A percentile compares a stretch with the other conserved stretches of the same genome.
Evolutionary conservation across 2,797 vertebrate species (phyloP).

Genomic region (Melanogrammus aeglefinus): DNA sequence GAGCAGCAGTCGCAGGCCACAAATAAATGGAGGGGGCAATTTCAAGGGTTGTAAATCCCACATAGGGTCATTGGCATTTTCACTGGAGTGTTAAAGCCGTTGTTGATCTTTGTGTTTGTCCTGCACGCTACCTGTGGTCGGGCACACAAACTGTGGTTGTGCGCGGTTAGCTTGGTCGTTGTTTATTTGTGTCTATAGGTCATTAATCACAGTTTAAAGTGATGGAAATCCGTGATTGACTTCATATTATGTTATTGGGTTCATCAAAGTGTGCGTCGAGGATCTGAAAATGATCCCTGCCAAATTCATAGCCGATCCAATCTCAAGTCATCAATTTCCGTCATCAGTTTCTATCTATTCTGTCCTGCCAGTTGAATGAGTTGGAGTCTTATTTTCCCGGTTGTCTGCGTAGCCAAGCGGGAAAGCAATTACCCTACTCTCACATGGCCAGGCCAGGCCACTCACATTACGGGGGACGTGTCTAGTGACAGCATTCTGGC

Average conservation of each 20-base stretch:
- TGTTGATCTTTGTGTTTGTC: conserved; percentile 61
- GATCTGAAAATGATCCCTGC: too few species aligned
- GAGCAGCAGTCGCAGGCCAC: conserved; percentile 54
- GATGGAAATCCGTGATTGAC: not conserved
- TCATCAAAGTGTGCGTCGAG: not conserved
- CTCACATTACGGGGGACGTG: too few species aligned
- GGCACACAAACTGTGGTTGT: conserved; percentile 11
- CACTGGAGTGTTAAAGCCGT: conserved; percentile 68
- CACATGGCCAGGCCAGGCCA: too few species aligned
- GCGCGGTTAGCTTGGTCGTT: too few species aligned
- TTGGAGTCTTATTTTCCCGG: too few species aligned
- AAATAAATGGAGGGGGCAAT: conserved; percentile 66
- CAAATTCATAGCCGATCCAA: not conserved
- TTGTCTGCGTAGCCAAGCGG: too few species aligned
- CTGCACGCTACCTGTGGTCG: conserved; percentile 64
- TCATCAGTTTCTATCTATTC: too few species aligned
- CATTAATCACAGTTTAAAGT: not conserved
- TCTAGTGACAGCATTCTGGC: too few species aligned
- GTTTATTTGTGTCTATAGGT: not conserved
- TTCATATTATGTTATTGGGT: not conserved
- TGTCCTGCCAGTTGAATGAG: too few species aligned
- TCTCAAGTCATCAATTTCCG: too few species aligned
- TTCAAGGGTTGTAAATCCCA: conserved; percentile 62
- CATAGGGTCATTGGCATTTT: conserved; percentile 58
- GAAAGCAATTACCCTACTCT: too few species aligned